Evolutionary conservation across 2,888 invertebrate species (phyloP), one percentile per base, ranked within the genome.

Genomic region (Drosophila infuscata): DNA sequence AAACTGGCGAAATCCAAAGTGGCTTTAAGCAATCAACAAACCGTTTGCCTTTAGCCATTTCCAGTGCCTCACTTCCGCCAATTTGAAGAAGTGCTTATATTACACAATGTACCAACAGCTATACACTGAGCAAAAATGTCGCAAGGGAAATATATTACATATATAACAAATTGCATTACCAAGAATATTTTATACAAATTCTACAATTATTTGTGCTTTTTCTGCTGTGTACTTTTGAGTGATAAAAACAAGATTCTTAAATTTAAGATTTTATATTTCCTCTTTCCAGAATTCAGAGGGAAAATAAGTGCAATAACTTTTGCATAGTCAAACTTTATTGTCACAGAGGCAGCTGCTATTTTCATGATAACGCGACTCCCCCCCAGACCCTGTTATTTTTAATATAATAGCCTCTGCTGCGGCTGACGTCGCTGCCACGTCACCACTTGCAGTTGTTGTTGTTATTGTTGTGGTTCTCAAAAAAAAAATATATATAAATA

Each of bases 281-380:
- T 17, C n/a, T 53, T 54, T 51, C 59, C 52, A 33, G 48, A 52
- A 51, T 61, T 59, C 41, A 43, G 56, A 60, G 48, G 60, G 53
- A 57, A 41, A 57, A 63, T 70, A 57, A 75, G 60, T 75, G 74
- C 77, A 79, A 83, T 83, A 82, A 77, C 73, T 82, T 82, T 68
- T 67, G 75, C 75, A 60, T 69, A 75, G 84, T 72, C 75, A 76
- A 83, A 83, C 72, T 83, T 82, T 80, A 87, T 80, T 73, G 62
- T 48, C 69, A 70, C 65, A 20, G 62, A 67, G 67, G 70, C 74
- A 77, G 62, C 78, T 78, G 70, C 64, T 72, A 58, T 60, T 68
- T 57, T 68, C 65, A 67, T 64, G 67, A 70, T 79, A 81, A 81
- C 74, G 68, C 49, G 46, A 36, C 51, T 62, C 12, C 56, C 49